These are phyloP conservation scores for Amphiduros pacificus DNA, from an alignment of 2,888 invertebrate genomes.

Conservation along the genomic window DNA sequence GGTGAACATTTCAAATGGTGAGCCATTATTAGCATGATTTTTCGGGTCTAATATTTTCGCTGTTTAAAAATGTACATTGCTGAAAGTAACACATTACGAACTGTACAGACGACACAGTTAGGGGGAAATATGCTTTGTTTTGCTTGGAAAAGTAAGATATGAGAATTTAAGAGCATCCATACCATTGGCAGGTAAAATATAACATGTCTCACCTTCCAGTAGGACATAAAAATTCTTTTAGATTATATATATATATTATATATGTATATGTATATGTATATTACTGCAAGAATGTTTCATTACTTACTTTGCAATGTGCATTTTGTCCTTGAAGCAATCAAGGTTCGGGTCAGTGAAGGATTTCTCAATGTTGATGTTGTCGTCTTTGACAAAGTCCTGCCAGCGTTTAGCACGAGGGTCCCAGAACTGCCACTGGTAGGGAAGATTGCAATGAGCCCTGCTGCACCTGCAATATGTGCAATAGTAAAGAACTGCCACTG, in stretches of 20 bases:
- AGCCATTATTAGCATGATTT: too few relatives aligned
- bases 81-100: too few relatives aligned
- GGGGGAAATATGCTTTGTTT: too few relatives aligned
- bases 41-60: too few relatives aligned
- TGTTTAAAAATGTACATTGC: too few relatives aligned
- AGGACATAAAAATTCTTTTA: too few relatives aligned
- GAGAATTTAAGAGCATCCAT: background rate
- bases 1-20: background rate
- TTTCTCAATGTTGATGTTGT: background rate
- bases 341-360: background rate
- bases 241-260: background rate
- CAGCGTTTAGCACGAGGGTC: background rate
- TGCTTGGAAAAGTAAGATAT: too few relatives aligned
- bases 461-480: too few relatives aligned
- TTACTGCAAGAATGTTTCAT: background rate
- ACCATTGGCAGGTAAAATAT: background rate
- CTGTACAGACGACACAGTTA: too few relatives aligned
- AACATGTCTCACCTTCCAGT: background rate
- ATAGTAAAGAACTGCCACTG: too few relatives aligned
- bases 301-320: background rate
- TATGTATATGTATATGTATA: background rate
- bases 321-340: background rate
- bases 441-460: background rate
- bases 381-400: background rate
- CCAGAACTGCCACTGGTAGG: constrained; percentile 1